Percentiles rank a stretch among this genome's conserved stretches.
These are phyloP conservation scores for Drosophila repletoides DNA, from an alignment of 1,140 invertebrate species.

Conservation along the genomic window DNA sequence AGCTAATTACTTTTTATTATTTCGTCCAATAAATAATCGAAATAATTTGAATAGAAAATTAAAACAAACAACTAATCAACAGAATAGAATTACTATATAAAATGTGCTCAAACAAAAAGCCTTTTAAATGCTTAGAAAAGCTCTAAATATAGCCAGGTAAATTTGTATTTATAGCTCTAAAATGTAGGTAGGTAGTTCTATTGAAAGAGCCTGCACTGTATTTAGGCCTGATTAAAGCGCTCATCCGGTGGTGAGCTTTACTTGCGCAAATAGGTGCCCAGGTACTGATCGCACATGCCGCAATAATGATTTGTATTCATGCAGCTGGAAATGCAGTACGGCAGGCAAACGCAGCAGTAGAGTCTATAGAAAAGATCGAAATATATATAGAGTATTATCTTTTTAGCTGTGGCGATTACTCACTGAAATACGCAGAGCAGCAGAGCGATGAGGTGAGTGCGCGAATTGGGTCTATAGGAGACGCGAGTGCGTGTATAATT, in stretches of 20 bases:
- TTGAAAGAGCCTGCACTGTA: no score
- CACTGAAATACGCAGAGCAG: constrained; percentile 85
- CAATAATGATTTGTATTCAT: constrained; percentile 87
- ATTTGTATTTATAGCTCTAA: no score
- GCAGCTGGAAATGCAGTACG: constrained; percentile 87
- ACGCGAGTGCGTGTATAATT: constrained; percentile 83
- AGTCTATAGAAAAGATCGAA: constrained; percentile 81
- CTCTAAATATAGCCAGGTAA: no score
- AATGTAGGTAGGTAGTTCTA: no score
- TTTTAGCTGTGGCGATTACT: constrained; percentile 39
- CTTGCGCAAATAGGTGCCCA: constrained; percentile 84
- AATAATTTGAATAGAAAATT: no score
- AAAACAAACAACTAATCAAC: no score
- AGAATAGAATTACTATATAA: no score
- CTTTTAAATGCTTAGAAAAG: no score
- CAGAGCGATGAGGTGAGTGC: constrained; percentile 85
- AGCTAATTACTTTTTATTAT: no score
- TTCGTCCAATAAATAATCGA: no score
- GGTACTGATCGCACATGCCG: constrained; percentile 85
- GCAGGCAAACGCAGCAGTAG: constrained; percentile 86
- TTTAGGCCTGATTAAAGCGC: no score
- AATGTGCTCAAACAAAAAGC: no score
- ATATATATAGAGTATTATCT: neutral
- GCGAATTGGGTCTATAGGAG: constrained; percentile 83
- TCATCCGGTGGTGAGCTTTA: constrained; percentile 23